Evolutionary conservation across 2,113 vertebrate species (phyloP).

Genomic region (Gobio gobio): DNA sequence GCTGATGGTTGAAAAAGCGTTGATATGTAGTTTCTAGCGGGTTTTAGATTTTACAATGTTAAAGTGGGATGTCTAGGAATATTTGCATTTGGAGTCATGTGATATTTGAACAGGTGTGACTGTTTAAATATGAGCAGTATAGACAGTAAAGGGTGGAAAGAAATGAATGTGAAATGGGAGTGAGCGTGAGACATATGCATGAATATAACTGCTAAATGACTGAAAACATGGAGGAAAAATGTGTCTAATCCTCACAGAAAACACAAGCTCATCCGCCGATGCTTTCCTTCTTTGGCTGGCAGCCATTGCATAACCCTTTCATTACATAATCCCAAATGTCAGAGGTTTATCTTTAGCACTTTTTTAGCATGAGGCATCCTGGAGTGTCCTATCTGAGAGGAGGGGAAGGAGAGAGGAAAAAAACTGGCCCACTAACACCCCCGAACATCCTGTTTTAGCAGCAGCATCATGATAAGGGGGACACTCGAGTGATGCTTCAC

Average conservation of each 20-base stretch:
- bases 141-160: not conserved
- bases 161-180: not conserved
- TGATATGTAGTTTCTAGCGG: not conserved
- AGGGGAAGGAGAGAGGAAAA: not conserved
- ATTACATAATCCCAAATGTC: constrained; percentile 77
- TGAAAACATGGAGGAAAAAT: constrained; percentile 60
- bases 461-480: not conserved
- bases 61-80: not conserved
- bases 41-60: not conserved
- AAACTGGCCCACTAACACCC: not conserved
- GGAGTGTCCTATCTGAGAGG: constrained; percentile 49
- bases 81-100: not conserved
- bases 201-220: constrained; percentile 12
- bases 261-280: constrained; percentile 58
- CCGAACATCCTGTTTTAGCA: not conserved
- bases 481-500: not conserved
- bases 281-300: constrained; percentile 43
- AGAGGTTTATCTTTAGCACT: constrained; percentile 59
- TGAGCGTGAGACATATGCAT: not conserved
- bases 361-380: constrained; percentile 61
- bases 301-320: constrained; percentile 69
- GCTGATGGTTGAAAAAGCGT: not conserved
- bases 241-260: constrained; percentile 74
- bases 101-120: not conserved
- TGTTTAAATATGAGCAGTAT: not conserved